Evolutionary conservation across 2,797 vertebrate genomes (phyloP).

Genomic region (Xenentodon cancila): DNA sequence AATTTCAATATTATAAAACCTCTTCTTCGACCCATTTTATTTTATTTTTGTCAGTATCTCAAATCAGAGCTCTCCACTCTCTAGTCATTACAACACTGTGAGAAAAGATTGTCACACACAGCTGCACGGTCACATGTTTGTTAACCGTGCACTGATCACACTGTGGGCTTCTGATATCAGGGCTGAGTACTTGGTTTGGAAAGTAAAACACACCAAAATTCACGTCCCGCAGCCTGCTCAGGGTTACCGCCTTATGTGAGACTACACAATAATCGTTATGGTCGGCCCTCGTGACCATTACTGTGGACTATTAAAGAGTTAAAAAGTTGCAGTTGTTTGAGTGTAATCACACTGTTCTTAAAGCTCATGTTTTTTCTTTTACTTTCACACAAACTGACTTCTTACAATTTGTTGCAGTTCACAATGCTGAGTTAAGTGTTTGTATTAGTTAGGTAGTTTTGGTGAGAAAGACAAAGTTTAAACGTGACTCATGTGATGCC

Average conservation of each 20-base stretch:
- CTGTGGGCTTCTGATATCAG: constrained; percentile 3
- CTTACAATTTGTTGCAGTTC: neutral
- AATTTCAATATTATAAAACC: neutral
- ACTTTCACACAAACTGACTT: neutral
- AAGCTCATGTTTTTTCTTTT: neutral
- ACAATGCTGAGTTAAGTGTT: too few relatives aligned
- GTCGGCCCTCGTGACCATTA: neutral
- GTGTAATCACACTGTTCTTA: neutral
- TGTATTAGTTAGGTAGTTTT: too few relatives aligned
- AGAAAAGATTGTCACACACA: constrained; percentile 18
- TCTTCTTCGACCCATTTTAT: neutral
- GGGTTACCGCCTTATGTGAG: neutral
- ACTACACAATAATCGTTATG: neutral
- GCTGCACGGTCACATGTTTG: constrained; percentile 13
- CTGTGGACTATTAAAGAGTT: neutral
- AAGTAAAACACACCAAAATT: neutral
- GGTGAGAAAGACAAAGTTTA: too few relatives aligned
- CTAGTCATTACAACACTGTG: constrained; percentile 14
- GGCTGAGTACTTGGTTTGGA: neutral
- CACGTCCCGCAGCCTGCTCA: constrained; percentile 11
- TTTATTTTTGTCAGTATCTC: constrained; percentile 6
- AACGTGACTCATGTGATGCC: too few relatives aligned
- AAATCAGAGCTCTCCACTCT: constrained; percentile 15
- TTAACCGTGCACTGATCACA: constrained; percentile 34
- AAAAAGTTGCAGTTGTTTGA: neutral